A percentile compares a stretch with the other conserved stretches of the same genome.
These are phyloP conservation scores for Callinectes sapidus DNA, from an alignment of 2,888 invertebrate species.

Conservation along the genomic window DNA sequence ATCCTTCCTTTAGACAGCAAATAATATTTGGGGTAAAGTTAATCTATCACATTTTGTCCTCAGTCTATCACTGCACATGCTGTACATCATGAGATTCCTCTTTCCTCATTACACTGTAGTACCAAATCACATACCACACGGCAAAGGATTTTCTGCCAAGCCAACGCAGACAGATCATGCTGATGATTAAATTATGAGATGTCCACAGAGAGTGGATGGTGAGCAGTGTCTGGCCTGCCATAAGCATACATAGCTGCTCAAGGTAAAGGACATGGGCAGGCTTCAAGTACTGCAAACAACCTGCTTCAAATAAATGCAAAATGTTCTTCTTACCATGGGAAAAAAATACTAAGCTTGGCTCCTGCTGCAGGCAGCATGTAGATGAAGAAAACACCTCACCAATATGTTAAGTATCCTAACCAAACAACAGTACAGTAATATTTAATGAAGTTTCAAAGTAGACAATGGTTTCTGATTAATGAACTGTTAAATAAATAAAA, in stretches of 20 bases:
- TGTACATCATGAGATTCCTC: neutral
- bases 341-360: constrained; percentile 29
- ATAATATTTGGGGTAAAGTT: neutral
- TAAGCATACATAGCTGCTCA: constrained; percentile 1
- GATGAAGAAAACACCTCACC: neutral
- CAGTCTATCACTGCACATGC: constrained; percentile 19
- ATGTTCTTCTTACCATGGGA: neutral
- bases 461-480: neutral
- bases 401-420: neutral
- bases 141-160: constrained; percentile 15
- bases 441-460: neutral
- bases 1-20: neutral
- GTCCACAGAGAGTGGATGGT: neutral
- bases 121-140: neutral
- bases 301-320: neutral
- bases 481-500: neutral
- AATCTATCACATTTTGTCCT: neutral
- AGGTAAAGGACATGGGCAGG: constrained; percentile 2
- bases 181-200: constrained; percentile 20
- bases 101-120: neutral
- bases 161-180: constrained; percentile 13
- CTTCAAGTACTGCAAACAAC: constrained; percentile 17
- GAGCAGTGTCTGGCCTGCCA: constrained; percentile 31
- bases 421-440: neutral
- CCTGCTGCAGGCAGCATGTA: constrained; percentile 18